Percentiles rank a stretch among this genome's conserved stretches.
phyloP scores from a whole-genome alignment of 2,888 invertebrate species.

The Macrosiphum euphorbiae region DNA sequence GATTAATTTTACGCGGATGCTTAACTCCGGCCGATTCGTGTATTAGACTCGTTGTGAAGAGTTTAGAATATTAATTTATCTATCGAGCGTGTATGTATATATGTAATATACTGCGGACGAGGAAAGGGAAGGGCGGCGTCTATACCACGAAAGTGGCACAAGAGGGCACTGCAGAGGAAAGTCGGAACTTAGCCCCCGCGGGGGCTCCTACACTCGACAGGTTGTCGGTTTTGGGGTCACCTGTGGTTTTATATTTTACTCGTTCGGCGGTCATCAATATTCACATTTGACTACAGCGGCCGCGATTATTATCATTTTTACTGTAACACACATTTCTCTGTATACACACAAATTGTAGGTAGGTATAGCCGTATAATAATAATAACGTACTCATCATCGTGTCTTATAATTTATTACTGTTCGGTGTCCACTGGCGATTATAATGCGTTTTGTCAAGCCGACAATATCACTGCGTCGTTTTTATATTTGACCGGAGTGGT shows the following conservation, averaged over 20 bases:
- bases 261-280: slow-evolving; percentile 51
- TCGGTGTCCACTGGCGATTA: background rate
- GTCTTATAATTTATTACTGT: background rate
- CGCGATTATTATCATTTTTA: background rate
- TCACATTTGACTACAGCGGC: slow-evolving; percentile 30
- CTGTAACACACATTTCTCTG: background rate
- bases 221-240: slow-evolving; percentile 57
- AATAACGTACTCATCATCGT: background rate
- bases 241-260: slow-evolving; percentile 38
- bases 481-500: background rate
- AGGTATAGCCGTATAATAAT: too few species aligned
- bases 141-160: slow-evolving; percentile 50
- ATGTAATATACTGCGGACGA: background rate
- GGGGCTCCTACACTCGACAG: slow-evolving; percentile 51
- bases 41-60: background rate
- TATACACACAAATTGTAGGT: background rate
- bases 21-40: background rate
- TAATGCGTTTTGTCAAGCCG: background rate
- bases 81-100: background rate
- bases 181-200: slow-evolving; percentile 52
- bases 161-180: slow-evolving; percentile 50
- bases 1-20: slow-evolving; percentile 32
- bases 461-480: background rate
- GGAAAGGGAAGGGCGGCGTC: background rate
- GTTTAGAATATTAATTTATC: background rate